A percentile compares a stretch with the other conserved stretches of the same genome.
Evolutionary conservation across 2,888 invertebrate species (phyloP).

Genomic region (Anarsia innoxiella): DNA sequence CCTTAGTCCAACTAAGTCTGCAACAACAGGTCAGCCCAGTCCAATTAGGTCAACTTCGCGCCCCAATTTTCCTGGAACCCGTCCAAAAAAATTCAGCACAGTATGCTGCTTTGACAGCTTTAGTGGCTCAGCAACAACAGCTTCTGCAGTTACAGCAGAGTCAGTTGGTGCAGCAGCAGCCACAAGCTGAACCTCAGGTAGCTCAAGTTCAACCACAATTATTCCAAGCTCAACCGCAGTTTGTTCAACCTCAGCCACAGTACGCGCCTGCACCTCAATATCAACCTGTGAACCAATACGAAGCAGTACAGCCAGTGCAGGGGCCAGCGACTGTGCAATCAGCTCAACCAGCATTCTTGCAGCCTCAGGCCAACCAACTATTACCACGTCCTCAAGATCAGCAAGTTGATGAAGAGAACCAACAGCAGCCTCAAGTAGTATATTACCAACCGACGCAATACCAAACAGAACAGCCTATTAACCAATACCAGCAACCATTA

Average conservation of each 20-base stretch:
- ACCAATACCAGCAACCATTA: constrained; percentile 21
- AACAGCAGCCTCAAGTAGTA: constrained; percentile 22
- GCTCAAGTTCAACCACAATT: constrained; percentile 30
- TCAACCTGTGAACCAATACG: constrained; percentile 21
- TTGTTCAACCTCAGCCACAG: constrained; percentile 22
- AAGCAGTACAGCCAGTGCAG: constrained; percentile 25
- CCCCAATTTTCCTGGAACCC: constrained; percentile 41
- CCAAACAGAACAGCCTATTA: constrained; percentile 21
- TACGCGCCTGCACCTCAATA: constrained; percentile 17
- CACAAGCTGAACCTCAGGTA: constrained; percentile 29
- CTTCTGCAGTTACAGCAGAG: constrained; percentile 25
- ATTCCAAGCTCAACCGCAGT: constrained; percentile 13
- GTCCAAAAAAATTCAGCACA: constrained; percentile 46
- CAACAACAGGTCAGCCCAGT: constrained; percentile 50
- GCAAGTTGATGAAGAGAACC: constrained; percentile 13
- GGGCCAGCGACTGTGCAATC: constrained; percentile 30
- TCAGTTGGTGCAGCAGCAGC: constrained; percentile 33
- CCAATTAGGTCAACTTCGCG: constrained; percentile 39
- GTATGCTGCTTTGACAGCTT: constrained; percentile 53
- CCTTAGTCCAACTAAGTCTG: constrained; percentile 50
- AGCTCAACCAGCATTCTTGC: constrained; percentile 33
- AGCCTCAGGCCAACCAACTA: constrained; percentile 24
- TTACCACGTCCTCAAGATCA: constrained; percentile 14
- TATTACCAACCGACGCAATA: constrained; percentile 19
- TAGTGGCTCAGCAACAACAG: constrained; percentile 47